Evolutionary conservation across 2,888 invertebrate species (phyloP).

Genomic region (Gonocerus acuteangulatus): DNA sequence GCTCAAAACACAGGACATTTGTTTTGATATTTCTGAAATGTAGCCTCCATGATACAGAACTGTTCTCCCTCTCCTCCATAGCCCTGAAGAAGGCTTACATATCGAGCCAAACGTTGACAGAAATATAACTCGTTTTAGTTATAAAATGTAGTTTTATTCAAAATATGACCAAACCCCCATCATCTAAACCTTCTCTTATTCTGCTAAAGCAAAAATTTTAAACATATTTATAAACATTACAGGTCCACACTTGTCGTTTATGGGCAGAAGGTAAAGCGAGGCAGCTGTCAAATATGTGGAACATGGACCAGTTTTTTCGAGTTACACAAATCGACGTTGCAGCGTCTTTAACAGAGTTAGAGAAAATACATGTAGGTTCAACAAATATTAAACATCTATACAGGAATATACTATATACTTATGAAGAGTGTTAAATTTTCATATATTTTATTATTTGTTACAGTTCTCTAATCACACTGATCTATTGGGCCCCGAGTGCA

Average conservation of each 20-base stretch:
- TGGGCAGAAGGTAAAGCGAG: slow-evolving; percentile 70
- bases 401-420: neutral
- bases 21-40: too few species aligned
- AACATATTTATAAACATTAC: too few species aligned
- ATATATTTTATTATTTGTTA: slow-evolving; percentile 39
- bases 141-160: too few species aligned
- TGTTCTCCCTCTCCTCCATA: too few species aligned
- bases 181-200: too few species aligned
- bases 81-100: too few species aligned
- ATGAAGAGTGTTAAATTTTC: slow-evolving; percentile 43
- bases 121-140: too few species aligned
- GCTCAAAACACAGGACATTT: too few species aligned
- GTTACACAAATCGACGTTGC: slow-evolving; percentile 44
- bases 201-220: too few species aligned
- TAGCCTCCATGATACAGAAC: too few species aligned
- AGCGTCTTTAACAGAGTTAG: slow-evolving; percentile 43
- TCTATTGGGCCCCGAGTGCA: slow-evolving; percentile 44
- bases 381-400: slow-evolving; percentile 5
- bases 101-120: too few species aligned
- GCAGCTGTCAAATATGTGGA: slow-evolving; percentile 64
- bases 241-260: slow-evolving; percentile 64
- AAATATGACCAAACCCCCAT: too few species aligned
- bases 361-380: slow-evolving; percentile 43
- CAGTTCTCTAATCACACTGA: slow-evolving; percentile 47
- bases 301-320: slow-evolving; percentile 62